phyloP scores from a whole-genome alignment of 92 coral and sea anemone species.

The Pocillopora meandrina region DNA sequence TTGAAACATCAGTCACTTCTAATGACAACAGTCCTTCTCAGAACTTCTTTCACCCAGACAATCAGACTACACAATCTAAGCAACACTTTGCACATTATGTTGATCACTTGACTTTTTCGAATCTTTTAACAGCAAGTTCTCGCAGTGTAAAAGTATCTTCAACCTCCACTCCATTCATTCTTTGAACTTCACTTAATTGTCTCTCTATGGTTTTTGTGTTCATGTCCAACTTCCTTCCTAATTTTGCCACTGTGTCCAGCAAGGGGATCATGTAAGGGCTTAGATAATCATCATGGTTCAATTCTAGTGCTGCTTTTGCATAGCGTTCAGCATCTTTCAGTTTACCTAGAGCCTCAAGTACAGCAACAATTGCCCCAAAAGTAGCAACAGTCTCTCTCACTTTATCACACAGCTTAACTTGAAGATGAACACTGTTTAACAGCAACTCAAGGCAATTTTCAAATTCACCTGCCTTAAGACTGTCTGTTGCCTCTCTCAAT shows the following conservation, averaged over 20 bases:
- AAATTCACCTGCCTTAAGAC: slow-evolving; percentile 85
- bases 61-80: not conserved
- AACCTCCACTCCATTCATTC: slow-evolving; percentile 66
- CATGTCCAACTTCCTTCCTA: slow-evolving; percentile 71
- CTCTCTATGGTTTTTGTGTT: slow-evolving; percentile 67
- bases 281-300: slow-evolving; percentile 63
- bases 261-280: slow-evolving; percentile 81
- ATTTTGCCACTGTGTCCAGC: slow-evolving; percentile 68
- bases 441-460: slow-evolving; percentile 71
- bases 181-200: slow-evolving; percentile 65
- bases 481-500: slow-evolving; percentile 73
- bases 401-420: slow-evolving; percentile 88
- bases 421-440: slow-evolving; percentile 87
- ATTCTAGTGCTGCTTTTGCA: slow-evolving; percentile 79
- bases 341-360: slow-evolving; percentile 65
- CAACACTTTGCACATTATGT: not conserved
- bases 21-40: no score
- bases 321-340: slow-evolving; percentile 84
- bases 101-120: slow-evolving; percentile 22
- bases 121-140: slow-evolving; percentile 76
- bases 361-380: slow-evolving; percentile 79
- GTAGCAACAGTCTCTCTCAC: slow-evolving; percentile 80
- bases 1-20: no score
- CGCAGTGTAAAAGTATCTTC: slow-evolving; percentile 76
- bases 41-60: no score